Evolutionary conservation across 2,888 invertebrate genomes (phyloP).

Genomic region (Melieria crassipennis): DNA sequence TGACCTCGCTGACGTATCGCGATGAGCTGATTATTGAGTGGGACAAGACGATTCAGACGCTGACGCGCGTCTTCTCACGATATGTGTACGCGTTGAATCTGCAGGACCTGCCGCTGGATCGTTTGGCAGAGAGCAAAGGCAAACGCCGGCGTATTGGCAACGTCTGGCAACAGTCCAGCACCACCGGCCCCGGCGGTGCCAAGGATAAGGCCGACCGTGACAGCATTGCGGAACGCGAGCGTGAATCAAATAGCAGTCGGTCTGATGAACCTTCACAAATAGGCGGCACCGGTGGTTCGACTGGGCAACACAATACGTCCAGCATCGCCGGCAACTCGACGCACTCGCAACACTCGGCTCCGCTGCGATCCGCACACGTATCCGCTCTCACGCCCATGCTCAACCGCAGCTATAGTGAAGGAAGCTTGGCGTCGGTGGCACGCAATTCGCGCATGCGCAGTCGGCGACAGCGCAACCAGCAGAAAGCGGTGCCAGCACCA

Average conservation of each 20-base stretch:
- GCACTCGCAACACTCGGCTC: slow-evolving; percentile 39
- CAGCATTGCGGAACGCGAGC: slow-evolving; percentile 49
- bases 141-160: slow-evolving; percentile 71
- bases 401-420: slow-evolving; percentile 70
- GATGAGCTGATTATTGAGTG: slow-evolving; percentile 95
- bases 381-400: slow-evolving; percentile 57
- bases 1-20: slow-evolving; percentile 90
- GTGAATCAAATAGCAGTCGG: slow-evolving; percentile 54
- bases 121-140: slow-evolving; percentile 81
- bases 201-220: slow-evolving; percentile 44
- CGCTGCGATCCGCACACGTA: slow-evolving; percentile 32
- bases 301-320: slow-evolving; percentile 42
- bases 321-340: slow-evolving; percentile 41
- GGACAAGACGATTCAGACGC: slow-evolving; percentile 98
- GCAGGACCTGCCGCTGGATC: slow-evolving; percentile 83
- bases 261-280: slow-evolving; percentile 55
- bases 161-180: slow-evolving; percentile 62
- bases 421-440: slow-evolving; percentile 65
- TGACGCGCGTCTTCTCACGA: slow-evolving; percentile 92
- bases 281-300: slow-evolving; percentile 37
- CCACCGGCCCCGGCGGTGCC: slow-evolving; percentile 36
- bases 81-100: slow-evolving; percentile 95
- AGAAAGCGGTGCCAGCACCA: slow-evolving; percentile 42
- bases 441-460: slow-evolving; percentile 53
- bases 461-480: slow-evolving; percentile 47